Percentiles rank a stretch among this genome's conserved stretches.
These are phyloP conservation scores for Larimichthys polyactis DNA, from an alignment of 2,113 vertebrate genomes.

Conservation along the genomic window DNA sequence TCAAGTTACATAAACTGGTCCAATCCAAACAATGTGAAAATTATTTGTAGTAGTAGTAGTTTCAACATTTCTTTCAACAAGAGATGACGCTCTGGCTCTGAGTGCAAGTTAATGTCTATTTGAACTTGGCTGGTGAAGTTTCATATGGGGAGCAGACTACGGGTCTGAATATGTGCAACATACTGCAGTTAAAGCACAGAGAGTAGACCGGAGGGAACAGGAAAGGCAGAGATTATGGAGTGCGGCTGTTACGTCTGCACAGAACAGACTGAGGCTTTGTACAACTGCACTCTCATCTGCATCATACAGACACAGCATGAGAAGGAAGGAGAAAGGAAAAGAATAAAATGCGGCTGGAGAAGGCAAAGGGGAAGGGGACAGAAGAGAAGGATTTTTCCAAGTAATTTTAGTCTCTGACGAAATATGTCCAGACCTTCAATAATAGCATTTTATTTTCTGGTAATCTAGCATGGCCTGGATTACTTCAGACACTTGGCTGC, in stretches of 20 bases:
- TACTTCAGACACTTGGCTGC: conserved; percentile 61
- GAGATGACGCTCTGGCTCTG: conserved; percentile 17
- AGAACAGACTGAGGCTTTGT: conserved; percentile 73
- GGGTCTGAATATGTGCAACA: conserved; percentile 46
- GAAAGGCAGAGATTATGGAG: conserved; percentile 71
- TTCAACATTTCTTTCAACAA: conserved; percentile 21
- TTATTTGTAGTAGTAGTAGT: background rate
- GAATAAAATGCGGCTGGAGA: conserved; percentile 10
- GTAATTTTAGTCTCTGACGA: conserved; percentile 73
- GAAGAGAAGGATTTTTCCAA: conserved; percentile 64
- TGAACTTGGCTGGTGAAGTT: conserved; percentile 11
- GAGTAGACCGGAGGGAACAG: conserved; percentile 51
- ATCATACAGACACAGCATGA: conserved; percentile 45
- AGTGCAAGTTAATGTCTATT: conserved; percentile 3
- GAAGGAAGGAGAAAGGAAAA: background rate
- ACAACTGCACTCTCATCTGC: conserved; percentile 40
- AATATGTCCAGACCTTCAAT: conserved; percentile 56
- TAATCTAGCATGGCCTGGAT: conserved; percentile 63
- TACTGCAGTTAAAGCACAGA: conserved; percentile 52
- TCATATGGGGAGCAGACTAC: conserved; percentile 13
- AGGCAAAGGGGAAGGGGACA: conserved; percentile 31
- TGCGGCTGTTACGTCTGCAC: conserved; percentile 48
- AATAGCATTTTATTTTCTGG: conserved; percentile 71
- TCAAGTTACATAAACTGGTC: conserved; percentile 5
- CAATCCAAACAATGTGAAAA: background rate